A percentile compares a stretch with the other conserved stretches of the same genome.
phyloP scores from a whole-genome alignment of 2,113 vertebrate species.

The Arvicanthis niloticus region DNA sequence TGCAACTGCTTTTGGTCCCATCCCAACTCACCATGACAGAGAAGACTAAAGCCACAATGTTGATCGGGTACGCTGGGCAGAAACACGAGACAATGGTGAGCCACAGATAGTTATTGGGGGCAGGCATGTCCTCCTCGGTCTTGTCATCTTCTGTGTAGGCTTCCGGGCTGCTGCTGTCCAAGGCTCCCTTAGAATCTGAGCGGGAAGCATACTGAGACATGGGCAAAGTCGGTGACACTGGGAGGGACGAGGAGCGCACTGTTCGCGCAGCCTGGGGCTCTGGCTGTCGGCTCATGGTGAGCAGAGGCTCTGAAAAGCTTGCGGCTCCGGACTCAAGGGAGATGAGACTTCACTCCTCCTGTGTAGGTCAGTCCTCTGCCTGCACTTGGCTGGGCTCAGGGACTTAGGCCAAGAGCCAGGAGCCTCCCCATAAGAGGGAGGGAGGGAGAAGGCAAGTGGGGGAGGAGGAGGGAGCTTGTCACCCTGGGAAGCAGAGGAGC shows the following conservation, averaged over 20 bases:
- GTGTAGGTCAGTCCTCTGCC: constrained; percentile 26
- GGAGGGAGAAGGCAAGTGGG: background rate
- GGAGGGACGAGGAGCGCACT: constrained; percentile 42
- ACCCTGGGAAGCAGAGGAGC: background rate
- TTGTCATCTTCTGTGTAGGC: constrained; percentile 86
- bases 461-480: background rate
- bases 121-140: constrained; percentile 81
- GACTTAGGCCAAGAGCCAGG: constrained; percentile 80
- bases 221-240: constrained; percentile 71
- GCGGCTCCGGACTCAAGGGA: constrained; percentile 79
- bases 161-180: constrained; percentile 87
- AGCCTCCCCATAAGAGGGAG: constrained; percentile 59
- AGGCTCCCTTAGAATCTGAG: constrained; percentile 86
- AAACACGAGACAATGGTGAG: constrained; percentile 93
- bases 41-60: constrained; percentile 92
- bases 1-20: background rate
- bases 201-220: constrained; percentile 86
- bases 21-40: constrained; percentile 91
- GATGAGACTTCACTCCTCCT: constrained; percentile 81
- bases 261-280: constrained; percentile 37
- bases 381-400: constrained; percentile 42
- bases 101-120: constrained; percentile 89
- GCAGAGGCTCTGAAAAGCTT: constrained; percentile 79
- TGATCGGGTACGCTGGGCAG: constrained; percentile 93
- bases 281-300: constrained; percentile 61